Evolutionary conservation across 2,113 vertebrate genomes (phyloP).

Genomic region (Sminthopsis crassicaudata): DNA sequence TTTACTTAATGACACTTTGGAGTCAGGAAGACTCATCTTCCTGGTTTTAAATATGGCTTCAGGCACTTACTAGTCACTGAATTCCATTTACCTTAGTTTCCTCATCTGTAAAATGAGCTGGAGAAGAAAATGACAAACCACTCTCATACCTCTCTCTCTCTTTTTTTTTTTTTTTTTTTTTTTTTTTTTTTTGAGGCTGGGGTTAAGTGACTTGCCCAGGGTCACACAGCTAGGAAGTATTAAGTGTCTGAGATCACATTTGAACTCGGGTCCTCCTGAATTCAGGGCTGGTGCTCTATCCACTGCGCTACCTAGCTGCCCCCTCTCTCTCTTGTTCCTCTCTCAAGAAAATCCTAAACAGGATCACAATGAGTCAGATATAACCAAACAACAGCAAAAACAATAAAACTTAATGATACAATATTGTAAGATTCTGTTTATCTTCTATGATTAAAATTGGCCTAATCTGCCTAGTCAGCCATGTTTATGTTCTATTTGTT

Average conservation of each 20-base stretch:
- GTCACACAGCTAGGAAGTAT: no score
- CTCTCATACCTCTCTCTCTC: not conserved
- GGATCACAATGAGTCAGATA: not conserved
- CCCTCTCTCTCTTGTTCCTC: no score
- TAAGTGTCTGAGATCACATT: no score
- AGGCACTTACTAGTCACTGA: not conserved
- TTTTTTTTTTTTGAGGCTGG: no score
- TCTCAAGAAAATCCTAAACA: not conserved
- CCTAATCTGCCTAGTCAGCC: not conserved
- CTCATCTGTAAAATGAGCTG: not conserved
- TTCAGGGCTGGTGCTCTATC: no score
- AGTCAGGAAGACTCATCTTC: not conserved
- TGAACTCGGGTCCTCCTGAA: no score
- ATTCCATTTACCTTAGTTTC: not conserved
- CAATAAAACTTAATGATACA: not conserved
- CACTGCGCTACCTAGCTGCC: no score
- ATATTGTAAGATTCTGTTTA: not conserved
- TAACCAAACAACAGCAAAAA: not conserved
- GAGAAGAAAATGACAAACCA: not conserved
- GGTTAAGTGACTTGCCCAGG: no score
- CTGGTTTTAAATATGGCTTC: not conserved
- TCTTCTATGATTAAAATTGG: not conserved
- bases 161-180: no score
- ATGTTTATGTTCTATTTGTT: slow-evolving; percentile 8
- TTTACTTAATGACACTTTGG: not conserved